These are phyloP conservation scores for Ericerus pela DNA, from an alignment of 1,140 invertebrate species.

Conservation along the genomic window DNA sequence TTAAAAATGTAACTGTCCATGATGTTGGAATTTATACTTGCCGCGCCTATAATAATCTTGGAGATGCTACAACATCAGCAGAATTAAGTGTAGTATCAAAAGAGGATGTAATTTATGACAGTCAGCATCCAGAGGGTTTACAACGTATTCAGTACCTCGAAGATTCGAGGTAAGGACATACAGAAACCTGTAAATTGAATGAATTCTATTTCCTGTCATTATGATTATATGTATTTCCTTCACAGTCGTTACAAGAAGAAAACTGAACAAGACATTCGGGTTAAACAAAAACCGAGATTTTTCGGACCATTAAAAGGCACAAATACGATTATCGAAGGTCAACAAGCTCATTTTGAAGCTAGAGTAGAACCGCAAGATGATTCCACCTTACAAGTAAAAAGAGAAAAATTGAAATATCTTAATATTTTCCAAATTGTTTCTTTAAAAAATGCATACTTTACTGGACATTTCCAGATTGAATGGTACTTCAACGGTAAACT, in stretches of 20 bases:
- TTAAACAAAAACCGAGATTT: constrained; percentile 67
- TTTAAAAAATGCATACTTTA: background rate
- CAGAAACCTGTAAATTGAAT: background rate
- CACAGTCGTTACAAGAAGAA: constrained; percentile 31
- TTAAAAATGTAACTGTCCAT: constrained; percentile 77
- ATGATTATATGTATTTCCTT: constrained; percentile 14
- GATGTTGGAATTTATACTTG: constrained; percentile 89
- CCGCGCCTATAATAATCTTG: constrained; percentile 69
- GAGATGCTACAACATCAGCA: constrained; percentile 75
- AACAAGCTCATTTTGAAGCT: constrained; percentile 90
- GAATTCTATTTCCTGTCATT: background rate
- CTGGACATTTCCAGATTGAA: constrained; percentile 42
- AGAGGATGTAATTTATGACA: constrained; percentile 65
- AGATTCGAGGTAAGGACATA: constrained; percentile 44
- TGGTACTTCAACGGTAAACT: constrained; percentile 83
- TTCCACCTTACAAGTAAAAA: constrained; percentile 51
- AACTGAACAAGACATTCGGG: constrained; percentile 52
- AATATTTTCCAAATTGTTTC: background rate
- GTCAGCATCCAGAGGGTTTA: constrained; percentile 69
- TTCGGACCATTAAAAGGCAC: constrained; percentile 74
- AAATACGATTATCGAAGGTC: constrained; percentile 86
- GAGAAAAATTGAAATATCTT: background rate
- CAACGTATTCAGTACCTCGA: constrained; percentile 80
- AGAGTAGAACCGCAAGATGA: constrained; percentile 86
- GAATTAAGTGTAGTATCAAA: constrained; percentile 73